These are phyloP conservation scores for Leucoma salicis DNA, from an alignment of 2,888 invertebrate species.

Conservation along the genomic window DNA sequence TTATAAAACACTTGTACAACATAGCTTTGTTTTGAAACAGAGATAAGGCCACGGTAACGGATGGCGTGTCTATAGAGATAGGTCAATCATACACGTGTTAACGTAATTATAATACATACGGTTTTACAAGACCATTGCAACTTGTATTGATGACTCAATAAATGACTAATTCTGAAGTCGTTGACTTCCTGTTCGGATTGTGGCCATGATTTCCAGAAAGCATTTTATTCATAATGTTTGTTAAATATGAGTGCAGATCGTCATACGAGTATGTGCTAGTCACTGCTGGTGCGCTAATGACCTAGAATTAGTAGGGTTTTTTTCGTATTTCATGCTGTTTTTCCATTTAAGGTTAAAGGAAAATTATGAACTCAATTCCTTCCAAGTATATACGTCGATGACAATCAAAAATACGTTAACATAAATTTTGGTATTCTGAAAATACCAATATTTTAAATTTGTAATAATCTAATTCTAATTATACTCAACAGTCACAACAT, in stretches of 20 bases:
- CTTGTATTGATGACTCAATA: slow-evolving; percentile 26
- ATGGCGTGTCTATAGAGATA: slow-evolving; percentile 14
- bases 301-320: not conserved
- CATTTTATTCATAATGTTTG: not conserved
- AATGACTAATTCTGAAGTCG: slow-evolving; percentile 31
- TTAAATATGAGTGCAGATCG: not conserved
- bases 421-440: too few species aligned
- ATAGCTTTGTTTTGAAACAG: slow-evolving; percentile 17
- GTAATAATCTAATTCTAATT: too few species aligned
- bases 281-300: not conserved
- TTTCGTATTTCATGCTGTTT: too few species aligned
- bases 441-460: too few species aligned
- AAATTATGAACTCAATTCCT: not conserved
- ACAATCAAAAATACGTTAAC: too few species aligned
- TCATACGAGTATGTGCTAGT: too few species aligned
- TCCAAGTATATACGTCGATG: too few species aligned
- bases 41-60: slow-evolving; percentile 23
- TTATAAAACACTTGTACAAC: slow-evolving; percentile 11
- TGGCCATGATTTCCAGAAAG: slow-evolving; percentile 11
- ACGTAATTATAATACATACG: not conserved
- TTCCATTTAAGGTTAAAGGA: not conserved
- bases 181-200: slow-evolving; percentile 22
- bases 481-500: too few species aligned
- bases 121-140: slow-evolving; percentile 11
- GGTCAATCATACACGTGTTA: slow-evolving; percentile 14